phyloP scores from a whole-genome alignment of 92 coral and sea anemone genomes.

The Paramuricea clavata region DNA sequence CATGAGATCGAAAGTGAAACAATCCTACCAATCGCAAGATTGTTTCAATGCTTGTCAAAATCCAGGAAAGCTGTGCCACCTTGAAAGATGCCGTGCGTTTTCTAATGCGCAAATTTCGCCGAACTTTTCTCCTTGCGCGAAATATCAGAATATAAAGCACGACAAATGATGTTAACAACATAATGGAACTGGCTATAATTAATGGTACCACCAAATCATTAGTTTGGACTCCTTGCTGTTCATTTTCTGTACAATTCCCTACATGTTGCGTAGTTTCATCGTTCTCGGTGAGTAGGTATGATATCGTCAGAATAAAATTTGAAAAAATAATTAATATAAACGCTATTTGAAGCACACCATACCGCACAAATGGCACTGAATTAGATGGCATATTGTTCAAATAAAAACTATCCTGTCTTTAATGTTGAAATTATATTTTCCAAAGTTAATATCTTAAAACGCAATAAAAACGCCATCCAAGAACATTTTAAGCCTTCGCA shows the following conservation, averaged over 20 bases:
- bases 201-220: conserved; percentile 2
- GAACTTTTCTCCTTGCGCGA: conserved; percentile 23
- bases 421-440: too few species aligned
- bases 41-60: conserved; percentile 44
- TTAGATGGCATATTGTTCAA: background rate
- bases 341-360: conserved; percentile 23
- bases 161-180: conserved; percentile 17
- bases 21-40: conserved; percentile 50
- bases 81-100: conserved; percentile 56
- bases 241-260: background rate
- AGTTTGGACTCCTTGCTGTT: background rate
- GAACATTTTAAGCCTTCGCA: too few species aligned
- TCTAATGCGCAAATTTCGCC: conserved; percentile 40
- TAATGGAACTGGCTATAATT: conserved; percentile 11
- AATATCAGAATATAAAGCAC: conserved; percentile 30
- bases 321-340: conserved; percentile 7
- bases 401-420: too few species aligned
- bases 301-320: conserved; percentile 16
- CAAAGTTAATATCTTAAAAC: too few species aligned
- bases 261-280: background rate
- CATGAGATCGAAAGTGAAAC: background rate
- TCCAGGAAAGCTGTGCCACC: conserved; percentile 57
- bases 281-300: background rate
- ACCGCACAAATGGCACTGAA: conserved; percentile 20
- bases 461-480: too few species aligned